Evolutionary conservation across 2,888 invertebrate species (phyloP).

Genomic region (Aelia acuminata): DNA sequence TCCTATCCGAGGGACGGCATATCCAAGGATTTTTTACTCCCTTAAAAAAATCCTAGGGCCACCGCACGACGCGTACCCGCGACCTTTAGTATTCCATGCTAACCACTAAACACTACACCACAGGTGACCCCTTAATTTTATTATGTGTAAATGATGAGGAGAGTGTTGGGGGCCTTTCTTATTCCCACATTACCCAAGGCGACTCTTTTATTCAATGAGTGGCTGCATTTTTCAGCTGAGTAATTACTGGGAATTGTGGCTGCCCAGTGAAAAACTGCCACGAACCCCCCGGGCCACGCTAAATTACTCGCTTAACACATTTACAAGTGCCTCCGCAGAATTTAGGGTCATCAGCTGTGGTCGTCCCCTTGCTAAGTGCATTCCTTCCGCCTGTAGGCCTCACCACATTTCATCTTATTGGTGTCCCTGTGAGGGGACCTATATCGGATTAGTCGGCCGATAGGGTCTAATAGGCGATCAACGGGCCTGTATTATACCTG

Average conservation of each 20-base stretch:
- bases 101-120: too few relatives aligned
- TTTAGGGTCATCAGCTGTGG: slow-evolving; percentile 27
- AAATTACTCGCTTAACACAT: slow-evolving; percentile 46
- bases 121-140: too few relatives aligned
- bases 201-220: slow-evolving; percentile 24
- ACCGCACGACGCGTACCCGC: too few relatives aligned
- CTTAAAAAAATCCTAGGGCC: too few relatives aligned
- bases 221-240: slow-evolving; percentile 30
- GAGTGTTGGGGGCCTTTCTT: not conserved
- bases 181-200: not conserved
- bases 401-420: not conserved
- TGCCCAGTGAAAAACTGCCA: slow-evolving; percentile 26
- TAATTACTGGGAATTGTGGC: slow-evolving; percentile 33
- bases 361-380: slow-evolving; percentile 7
- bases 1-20: too few relatives aligned
- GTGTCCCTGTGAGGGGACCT: not conserved
- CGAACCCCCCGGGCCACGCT: not conserved
- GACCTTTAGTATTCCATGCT: too few relatives aligned
- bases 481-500: not conserved
- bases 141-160: too few relatives aligned
- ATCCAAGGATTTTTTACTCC: too few relatives aligned
- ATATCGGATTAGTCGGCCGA: not conserved
- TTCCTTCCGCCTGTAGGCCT: not conserved
- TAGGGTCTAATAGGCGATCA: not conserved
- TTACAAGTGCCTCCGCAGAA: slow-evolving; percentile 16